Conservation (phyloP, 2,797 vertebrate genomes). For the Dryobates pubescens region DNA sequence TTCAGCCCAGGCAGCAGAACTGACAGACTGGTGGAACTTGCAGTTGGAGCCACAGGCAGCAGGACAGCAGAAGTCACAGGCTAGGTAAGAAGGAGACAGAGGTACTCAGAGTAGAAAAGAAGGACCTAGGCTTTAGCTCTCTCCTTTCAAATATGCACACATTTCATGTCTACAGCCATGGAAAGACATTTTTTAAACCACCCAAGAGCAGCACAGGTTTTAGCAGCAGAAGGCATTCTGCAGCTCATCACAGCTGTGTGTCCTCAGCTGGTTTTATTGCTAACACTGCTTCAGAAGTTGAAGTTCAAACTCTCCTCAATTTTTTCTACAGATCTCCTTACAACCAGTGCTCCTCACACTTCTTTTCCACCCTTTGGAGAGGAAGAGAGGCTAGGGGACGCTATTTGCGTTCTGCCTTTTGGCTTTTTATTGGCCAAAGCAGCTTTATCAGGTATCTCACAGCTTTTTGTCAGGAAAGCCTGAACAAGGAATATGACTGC, state of each 20-base stretch:
- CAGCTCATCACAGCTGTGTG: background rate
- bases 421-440: background rate
- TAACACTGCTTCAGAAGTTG: background rate
- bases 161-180: background rate
- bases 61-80: background rate
- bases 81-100: background rate
- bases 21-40: background rate
- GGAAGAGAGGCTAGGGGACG: background rate
- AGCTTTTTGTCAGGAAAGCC: background rate
- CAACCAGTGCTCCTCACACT: background rate
- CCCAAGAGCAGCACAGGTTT: background rate
- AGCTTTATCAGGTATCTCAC: background rate
- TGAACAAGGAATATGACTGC: background rate
- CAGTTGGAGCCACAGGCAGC: background rate
- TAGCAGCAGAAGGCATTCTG: background rate
- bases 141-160: background rate
- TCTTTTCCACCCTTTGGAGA: background rate
- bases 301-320: background rate
- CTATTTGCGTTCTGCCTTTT: background rate
- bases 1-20: background rate
- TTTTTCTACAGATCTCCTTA: background rate
- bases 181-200: background rate
- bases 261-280: background rate
- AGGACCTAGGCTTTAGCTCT: background rate
- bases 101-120: background rate